phyloP scores from a whole-genome alignment of 2,888 invertebrate species.

The Hoplodrina blanda region DNA sequence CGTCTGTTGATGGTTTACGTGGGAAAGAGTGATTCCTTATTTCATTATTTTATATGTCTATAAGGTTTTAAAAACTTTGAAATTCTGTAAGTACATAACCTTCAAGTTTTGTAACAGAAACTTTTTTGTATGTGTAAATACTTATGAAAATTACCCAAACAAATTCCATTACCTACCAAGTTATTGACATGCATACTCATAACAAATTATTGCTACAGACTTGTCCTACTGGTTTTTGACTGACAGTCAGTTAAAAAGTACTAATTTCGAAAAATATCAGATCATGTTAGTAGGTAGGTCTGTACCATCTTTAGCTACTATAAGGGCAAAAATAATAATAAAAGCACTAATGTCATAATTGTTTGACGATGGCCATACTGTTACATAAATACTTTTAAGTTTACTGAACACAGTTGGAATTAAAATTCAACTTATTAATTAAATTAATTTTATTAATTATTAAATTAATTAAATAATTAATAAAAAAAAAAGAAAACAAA shows the following conservation, averaged over 20 bases:
- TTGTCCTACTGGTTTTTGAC: slow-evolving; percentile 30
- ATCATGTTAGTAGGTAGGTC: background rate
- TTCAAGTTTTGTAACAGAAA: slow-evolving; percentile 8
- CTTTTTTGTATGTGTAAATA: background rate
- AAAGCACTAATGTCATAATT: too few relatives aligned
- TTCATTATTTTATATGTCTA: background rate
- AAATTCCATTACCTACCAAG: slow-evolving; percentile 4
- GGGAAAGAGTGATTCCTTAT: slow-evolving; percentile 12
- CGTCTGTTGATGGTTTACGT: slow-evolving; percentile 53
- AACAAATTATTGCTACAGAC: slow-evolving; percentile 5
- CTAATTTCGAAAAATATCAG: background rate
- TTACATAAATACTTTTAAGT: too few relatives aligned
- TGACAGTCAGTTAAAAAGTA: background rate
- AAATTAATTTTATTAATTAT: too few relatives aligned
- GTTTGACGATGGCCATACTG: too few relatives aligned
- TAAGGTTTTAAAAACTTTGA: slow-evolving; percentile 13
- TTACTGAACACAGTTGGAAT: too few relatives aligned
- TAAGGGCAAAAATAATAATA: background rate
- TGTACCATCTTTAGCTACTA: background rate
- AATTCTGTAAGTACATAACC: background rate
- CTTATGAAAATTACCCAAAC: slow-evolving; percentile 23
- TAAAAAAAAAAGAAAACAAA: too few relatives aligned
- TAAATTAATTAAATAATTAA: too few relatives aligned
- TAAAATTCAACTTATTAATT: too few relatives aligned
- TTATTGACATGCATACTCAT: slow-evolving; percentile 17